Base-by-base conservation (phyloP, 2,113 vertebrate species). In the Morone chrysops region DNA sequence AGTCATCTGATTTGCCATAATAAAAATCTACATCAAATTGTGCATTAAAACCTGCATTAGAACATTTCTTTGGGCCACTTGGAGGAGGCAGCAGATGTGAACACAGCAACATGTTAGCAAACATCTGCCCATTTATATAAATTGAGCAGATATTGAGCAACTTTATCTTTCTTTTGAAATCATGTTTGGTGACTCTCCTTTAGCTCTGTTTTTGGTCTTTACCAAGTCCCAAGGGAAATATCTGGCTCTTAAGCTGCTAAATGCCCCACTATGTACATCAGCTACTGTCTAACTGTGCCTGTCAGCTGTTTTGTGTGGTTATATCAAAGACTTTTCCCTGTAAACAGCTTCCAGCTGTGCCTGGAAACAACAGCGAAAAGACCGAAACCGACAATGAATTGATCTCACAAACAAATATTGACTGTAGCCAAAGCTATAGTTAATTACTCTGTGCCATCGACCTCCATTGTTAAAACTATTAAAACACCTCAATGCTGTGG, bases 1-100 rank as follows among this genome's bases (percentile, higher is more conserved):
- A 73, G 69, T 83, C 60, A 53, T 78, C 45, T 88, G 47, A 81
- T n/a, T 82, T 51, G 25, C 17, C 22, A 78, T 45, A 68, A 75
- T 81, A 60, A 81, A 84, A 69, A 62, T 60, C 18, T 25, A 57
- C 48, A 80, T 83, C 67, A 71, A 69, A 82, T 65, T 20, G 41
- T 70, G 53, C 3, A 25, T 65, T 66, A 48, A 31, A 80, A 75
- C 12, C 50, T 56, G 25, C 57, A 41, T 73, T 56, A 8, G 38
- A 13, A 18, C 4, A 9, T 6, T 61, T 69, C 31, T 59, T 75
- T 40, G 53, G 4, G 17, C 47, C 56, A 47, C 31, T 31, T 17
- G 20, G 20, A 14, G 11, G 47, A 31, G 67, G 22, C 31, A 81
- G 38, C 66, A 75, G 5, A 12, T 59, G 53, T 47, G 5, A 41